phyloP scores from a whole-genome alignment of 1,140 invertebrate genomes.

The Arctopsyche grandis region DNA sequence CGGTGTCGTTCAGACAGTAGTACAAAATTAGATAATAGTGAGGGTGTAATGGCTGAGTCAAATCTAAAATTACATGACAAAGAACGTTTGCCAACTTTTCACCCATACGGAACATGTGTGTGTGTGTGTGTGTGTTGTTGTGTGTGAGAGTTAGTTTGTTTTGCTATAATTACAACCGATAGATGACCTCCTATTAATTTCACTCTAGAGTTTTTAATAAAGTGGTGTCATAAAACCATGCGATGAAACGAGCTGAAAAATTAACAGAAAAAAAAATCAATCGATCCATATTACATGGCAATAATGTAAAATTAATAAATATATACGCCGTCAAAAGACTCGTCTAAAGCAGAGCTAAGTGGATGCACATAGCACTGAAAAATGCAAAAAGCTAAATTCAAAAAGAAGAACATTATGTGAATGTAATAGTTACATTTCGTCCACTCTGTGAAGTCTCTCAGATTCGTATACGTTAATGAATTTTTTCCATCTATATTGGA shows the following conservation, averaged over 20 bases:
- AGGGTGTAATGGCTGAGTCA: constrained; percentile 26
- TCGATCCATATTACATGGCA: background rate
- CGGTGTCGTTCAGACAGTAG: background rate
- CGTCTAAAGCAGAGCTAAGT: constrained; percentile 19
- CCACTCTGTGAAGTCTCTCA: constrained; percentile 40
- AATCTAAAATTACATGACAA: constrained; percentile 31
- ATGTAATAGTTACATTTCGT: constrained; percentile 38
- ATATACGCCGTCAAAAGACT: background rate
- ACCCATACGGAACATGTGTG: too few relatives aligned
- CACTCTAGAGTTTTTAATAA: background rate
- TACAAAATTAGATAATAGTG: constrained; percentile 23
- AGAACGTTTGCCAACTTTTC: constrained; percentile 26
- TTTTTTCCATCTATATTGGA: constrained; percentile 39
- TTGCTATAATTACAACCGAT: constrained; percentile 19
- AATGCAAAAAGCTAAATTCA: constrained; percentile 32
- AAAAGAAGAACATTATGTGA: constrained; percentile 18
- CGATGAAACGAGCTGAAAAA: background rate
- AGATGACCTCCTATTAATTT: background rate
- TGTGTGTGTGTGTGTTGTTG: too few relatives aligned
- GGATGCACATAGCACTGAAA: constrained; percentile 35
- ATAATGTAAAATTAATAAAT: background rate
- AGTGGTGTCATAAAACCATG: background rate
- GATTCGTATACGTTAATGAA: constrained; percentile 38
- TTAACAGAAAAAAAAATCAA: background rate
- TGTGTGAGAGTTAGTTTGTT: constrained; percentile 10